Evolutionary conservation across 2,113 vertebrate genomes (phyloP), one percentile per base, ranked within the genome.

Genomic region (Pogona vitticeps): DNA sequence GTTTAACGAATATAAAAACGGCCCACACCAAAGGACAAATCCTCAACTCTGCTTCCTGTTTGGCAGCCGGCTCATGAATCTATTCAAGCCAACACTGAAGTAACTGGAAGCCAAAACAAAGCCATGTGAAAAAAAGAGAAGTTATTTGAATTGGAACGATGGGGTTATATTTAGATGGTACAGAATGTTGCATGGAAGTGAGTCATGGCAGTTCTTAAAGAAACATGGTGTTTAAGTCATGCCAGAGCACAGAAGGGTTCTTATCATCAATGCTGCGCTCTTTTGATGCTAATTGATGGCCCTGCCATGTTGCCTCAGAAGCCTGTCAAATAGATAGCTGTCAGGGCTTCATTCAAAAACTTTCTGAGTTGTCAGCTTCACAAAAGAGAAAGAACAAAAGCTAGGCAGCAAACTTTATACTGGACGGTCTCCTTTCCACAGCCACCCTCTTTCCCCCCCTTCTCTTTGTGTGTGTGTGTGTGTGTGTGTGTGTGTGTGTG

Each of bases 281-380:
- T 96, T 91, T 91, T 92, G 95, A 95, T 95, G 92, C 85, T 96
- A 95, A 97, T 97, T 96, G 95, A 91, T 89, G 91, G 86, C 56
- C 72, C 5, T 77, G 77, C 65, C 59, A 86, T 86, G 40, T 40
- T 88, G 86, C 84, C 87, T 86, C 91, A 92, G 93, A 89, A 93
- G 90, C 84, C 84, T 96, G 95, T 95, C 93, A 93, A 87, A 91
- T 28, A 87, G 92, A 94, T 95, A 96, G 96, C 92, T n/a, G 87
- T 87, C 92, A 94, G 73, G 2, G 58, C 46, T 63, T 86, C 52
- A 13, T 88, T 93, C 91, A 91, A 91, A 92, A 82, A 13, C 84
- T 91, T 93, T 72, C 94, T 87, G 83, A 91, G 91, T 87, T 93
- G 91, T 94, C 86, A 91, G 83, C 84, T 82, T 68, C 28, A 81